Evolutionary conservation across 2,888 invertebrate genomes (phyloP).

Genomic region (Cryptops parisi): DNA sequence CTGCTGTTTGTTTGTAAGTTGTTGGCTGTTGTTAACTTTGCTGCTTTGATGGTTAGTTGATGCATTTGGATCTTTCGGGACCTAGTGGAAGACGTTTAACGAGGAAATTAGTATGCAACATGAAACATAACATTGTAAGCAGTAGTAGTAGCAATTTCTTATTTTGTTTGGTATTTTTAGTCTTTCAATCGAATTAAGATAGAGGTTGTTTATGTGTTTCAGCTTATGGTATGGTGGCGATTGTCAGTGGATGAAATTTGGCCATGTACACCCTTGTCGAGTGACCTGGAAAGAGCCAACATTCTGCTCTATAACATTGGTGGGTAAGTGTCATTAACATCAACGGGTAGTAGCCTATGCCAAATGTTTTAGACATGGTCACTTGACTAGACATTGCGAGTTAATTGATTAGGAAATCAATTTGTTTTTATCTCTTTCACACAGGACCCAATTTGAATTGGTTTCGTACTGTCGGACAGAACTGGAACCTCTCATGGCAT

Average conservation of each 20-base stretch:
- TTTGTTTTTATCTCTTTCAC: too few species aligned
- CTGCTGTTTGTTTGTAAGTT: too few species aligned
- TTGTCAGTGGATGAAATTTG: constrained; percentile 71
- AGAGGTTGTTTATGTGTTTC: constrained; percentile 7
- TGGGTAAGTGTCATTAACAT: constrained; percentile 37
- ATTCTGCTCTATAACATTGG: constrained; percentile 61
- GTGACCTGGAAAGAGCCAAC: constrained; percentile 75
- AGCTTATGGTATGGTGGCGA: constrained; percentile 70
- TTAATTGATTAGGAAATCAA: too few species aligned
- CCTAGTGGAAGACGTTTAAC: constrained; percentile 42
- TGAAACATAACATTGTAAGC: constrained; percentile 38
- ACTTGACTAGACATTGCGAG: too few species aligned
- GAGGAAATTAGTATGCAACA: constrained; percentile 39
- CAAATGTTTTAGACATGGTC: too few species aligned
- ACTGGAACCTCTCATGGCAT: constrained; percentile 69
- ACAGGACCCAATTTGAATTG: constrained; percentile 52
- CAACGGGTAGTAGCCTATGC: too few species aligned
- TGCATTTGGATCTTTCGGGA: constrained; percentile 39
- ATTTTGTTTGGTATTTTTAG: neutral
- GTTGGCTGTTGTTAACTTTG: too few species aligned
- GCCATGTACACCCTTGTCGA: constrained; percentile 77
- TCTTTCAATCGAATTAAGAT: neutral
- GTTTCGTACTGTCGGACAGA: constrained; percentile 70
- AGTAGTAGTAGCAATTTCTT: neutral
- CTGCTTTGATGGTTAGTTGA: too few species aligned